Evolutionary conservation across 2,888 invertebrate species (phyloP).

Genomic region (Piscicola geometra): DNA sequence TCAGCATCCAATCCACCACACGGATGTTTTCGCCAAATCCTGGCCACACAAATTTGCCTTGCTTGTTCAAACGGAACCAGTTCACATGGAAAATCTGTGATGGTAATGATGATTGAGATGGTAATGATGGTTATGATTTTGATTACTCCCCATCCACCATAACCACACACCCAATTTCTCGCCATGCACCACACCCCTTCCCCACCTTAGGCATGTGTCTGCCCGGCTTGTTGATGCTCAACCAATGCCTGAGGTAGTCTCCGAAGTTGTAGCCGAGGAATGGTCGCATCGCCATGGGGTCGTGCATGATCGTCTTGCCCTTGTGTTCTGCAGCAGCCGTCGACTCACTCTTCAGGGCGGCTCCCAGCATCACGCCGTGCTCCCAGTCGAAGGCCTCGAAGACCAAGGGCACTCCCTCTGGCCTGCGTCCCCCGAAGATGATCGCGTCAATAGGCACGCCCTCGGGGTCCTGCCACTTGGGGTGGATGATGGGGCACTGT

Average conservation of each 20-base stretch:
- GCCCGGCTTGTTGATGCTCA: slow-evolving; percentile 42
- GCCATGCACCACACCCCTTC: too few species aligned
- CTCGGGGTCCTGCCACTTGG: slow-evolving; percentile 46
- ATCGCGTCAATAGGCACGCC: slow-evolving; percentile 49
- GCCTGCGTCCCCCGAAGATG: slow-evolving; percentile 48
- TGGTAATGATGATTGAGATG: too few species aligned
- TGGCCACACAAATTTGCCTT: slow-evolving; percentile 46
- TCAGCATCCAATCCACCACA: slow-evolving; percentile 47
- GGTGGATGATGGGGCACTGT: slow-evolving; percentile 48
- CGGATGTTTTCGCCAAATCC: slow-evolving; percentile 48
- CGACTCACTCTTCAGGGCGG: slow-evolving; percentile 48
- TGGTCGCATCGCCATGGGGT: slow-evolving; percentile 51
- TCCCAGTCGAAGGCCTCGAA: slow-evolving; percentile 49
- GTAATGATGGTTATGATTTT: neutral
- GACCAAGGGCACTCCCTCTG: slow-evolving; percentile 50
- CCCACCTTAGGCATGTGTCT: slow-evolving; percentile 46
- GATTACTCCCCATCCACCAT: neutral
- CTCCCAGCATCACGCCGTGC: slow-evolving; percentile 52
- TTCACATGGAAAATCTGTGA: slow-evolving; percentile 48
- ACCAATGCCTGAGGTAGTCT: slow-evolving; percentile 47
- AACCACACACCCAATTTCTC: slow-evolving; percentile 1
- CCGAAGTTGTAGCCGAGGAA: slow-evolving; percentile 52
- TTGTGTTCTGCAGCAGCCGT: slow-evolving; percentile 50
- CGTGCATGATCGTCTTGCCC: slow-evolving; percentile 49
- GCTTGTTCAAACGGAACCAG: slow-evolving; percentile 47